phyloP scores from a whole-genome alignment of 2,113 vertebrate species.

The Cairina moschata region DNA sequence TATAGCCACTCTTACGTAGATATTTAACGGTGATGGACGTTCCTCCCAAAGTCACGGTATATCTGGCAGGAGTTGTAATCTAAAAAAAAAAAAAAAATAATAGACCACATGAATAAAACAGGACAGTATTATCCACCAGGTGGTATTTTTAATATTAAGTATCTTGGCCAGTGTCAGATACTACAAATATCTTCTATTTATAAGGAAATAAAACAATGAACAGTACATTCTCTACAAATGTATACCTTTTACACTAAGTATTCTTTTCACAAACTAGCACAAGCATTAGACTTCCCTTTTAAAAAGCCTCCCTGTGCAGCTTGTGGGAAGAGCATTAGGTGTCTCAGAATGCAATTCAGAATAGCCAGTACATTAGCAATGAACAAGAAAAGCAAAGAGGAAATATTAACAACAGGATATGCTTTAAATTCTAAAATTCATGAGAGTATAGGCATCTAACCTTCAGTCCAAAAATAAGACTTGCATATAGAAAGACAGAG shows the following conservation, averaged over 20 bases:
- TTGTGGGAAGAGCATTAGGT: neutral
- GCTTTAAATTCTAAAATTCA: neutral
- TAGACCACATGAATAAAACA: neutral
- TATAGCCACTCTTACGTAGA: slow-evolving; percentile 86
- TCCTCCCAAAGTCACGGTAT: slow-evolving; percentile 92
- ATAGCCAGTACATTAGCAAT: neutral
- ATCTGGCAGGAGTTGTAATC: slow-evolving; percentile 95
- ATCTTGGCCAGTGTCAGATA: neutral
- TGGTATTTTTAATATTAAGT: neutral
- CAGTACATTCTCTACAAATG: neutral
- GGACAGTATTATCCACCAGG: neutral
- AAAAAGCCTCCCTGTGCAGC: neutral
- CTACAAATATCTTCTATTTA: neutral
- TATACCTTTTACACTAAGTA: neutral
- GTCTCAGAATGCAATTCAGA: neutral
- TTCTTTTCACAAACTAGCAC: neutral
- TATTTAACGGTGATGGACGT: slow-evolving; percentile 93
- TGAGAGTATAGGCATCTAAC: neutral
- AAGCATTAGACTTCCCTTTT: neutral
- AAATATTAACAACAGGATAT: neutral
- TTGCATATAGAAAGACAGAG: neutral
- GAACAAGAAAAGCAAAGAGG: neutral
- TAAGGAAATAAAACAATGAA: neutral
- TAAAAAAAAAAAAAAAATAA: slow-evolving; percentile 63
- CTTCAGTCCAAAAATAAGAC: neutral